Evolutionary conservation across 1,140 invertebrate genomes (phyloP).

Genomic region (Heliconius hermathena): DNA sequence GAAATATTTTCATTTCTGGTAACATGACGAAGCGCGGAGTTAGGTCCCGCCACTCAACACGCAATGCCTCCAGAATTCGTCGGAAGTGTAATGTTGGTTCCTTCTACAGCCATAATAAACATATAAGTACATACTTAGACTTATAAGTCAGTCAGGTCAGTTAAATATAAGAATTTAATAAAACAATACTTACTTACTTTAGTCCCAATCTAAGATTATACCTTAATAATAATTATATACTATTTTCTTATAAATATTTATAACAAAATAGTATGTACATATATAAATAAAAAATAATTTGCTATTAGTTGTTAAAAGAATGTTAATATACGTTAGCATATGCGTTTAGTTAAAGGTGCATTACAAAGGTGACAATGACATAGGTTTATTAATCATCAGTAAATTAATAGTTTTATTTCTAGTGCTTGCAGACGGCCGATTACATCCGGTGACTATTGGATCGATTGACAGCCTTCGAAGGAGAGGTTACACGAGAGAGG

Average conservation of each 20-base stretch:
- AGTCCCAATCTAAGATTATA: not conserved
- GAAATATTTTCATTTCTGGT: no score
- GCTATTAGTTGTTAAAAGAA: not conserved
- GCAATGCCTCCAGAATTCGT: no score
- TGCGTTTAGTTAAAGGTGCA: constrained; percentile 36
- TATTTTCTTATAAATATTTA: not conserved
- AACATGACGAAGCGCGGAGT: no score
- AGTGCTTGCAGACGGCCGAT: constrained; percentile 56
- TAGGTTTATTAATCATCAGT: constrained; percentile 37
- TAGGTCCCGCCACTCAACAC: no score
- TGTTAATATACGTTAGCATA: constrained; percentile 10
- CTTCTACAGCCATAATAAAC: no score
- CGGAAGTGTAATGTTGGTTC: no score
- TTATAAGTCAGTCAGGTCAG: no score
- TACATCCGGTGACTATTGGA: constrained; percentile 59
- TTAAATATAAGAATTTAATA: no score
- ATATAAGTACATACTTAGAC: no score
- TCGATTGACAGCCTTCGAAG: constrained; percentile 57
- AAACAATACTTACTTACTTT: no score
- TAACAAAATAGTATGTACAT: not conserved
- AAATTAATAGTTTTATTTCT: constrained; percentile 42
- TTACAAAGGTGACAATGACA: constrained; percentile 24
- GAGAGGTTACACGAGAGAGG: constrained; percentile 10
- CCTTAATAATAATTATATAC: not conserved
- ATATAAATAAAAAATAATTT: not conserved